Conservation (phyloP, 2,888 invertebrate genomes). For the Eubasilissa splendida region DNA sequence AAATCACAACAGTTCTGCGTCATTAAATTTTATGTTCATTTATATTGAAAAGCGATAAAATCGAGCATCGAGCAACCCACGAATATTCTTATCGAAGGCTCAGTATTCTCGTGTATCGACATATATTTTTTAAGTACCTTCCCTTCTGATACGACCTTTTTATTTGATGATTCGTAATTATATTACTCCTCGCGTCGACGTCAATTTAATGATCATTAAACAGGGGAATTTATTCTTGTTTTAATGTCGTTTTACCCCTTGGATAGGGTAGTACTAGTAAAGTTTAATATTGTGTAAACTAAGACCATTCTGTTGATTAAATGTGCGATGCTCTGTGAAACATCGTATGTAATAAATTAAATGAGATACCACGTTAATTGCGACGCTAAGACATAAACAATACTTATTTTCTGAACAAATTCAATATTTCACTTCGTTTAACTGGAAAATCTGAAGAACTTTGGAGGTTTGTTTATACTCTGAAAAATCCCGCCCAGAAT, state of each 20-base stretch:
- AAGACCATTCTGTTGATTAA: constrained; percentile 28
- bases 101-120: constrained; percentile 17
- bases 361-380: too few relatives aligned
- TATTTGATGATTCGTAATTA: constrained; percentile 25
- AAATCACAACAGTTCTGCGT: constrained; percentile 56
- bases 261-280: constrained; percentile 1
- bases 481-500: too few relatives aligned
- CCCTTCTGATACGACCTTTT: constrained; percentile 13
- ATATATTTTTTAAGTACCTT: constrained; percentile 33
- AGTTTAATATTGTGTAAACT: constrained; percentile 36
- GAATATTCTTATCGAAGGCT: constrained; percentile 29
- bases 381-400: too few relatives aligned
- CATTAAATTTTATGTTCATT: constrained; percentile 58
- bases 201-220: constrained; percentile 38
- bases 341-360: too few relatives aligned
- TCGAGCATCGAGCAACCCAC: constrained; percentile 26
- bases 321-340: background rate
- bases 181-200: constrained; percentile 32
- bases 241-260: constrained; percentile 22
- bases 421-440: background rate
- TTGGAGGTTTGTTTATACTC: background rate
- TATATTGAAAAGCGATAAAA: constrained; percentile 57
- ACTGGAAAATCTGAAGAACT: background rate
- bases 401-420: background rate
- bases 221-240: constrained; percentile 11